Evolutionary conservation across 2,113 vertebrate species (phyloP).

Genomic region (Agapornis roseicollis): DNA sequence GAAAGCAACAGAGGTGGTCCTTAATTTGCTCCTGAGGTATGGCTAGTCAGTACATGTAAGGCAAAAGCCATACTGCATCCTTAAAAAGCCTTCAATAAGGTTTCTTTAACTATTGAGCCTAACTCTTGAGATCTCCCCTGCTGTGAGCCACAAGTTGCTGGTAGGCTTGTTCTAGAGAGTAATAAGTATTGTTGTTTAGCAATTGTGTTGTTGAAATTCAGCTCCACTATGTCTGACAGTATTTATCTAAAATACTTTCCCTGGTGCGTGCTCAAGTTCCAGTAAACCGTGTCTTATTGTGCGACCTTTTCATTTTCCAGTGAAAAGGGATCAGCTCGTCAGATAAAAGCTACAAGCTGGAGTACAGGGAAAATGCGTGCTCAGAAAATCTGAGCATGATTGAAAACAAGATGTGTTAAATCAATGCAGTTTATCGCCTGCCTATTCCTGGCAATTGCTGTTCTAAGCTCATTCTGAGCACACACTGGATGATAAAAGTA

Average conservation of each 20-base stretch:
- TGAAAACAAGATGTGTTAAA: conserved; percentile 90
- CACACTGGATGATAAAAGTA: conserved; percentile 83
- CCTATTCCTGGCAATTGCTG: conserved; percentile 85
- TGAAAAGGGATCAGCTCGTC: conserved; percentile 87
- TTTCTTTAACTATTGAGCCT: conserved; percentile 47
- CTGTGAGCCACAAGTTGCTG: conserved; percentile 74
- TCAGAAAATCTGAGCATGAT: conserved; percentile 88
- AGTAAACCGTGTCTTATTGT: conserved; percentile 89
- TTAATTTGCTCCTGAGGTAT: neutral
- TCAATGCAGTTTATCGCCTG: conserved; percentile 89
- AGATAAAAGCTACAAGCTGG: conserved; percentile 85
- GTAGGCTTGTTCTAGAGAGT: conserved; percentile 77
- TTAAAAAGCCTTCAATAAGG: conserved; percentile 33
- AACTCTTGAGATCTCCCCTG: conserved; percentile 62
- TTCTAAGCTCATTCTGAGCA: conserved; percentile 85
- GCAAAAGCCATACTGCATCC: conserved; percentile 43
- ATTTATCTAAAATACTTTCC: conserved; percentile 89
- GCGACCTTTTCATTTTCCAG: conserved; percentile 88
- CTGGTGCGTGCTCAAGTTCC: conserved; percentile 83
- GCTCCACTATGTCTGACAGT: conserved; percentile 85
- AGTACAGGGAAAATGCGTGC: conserved; percentile 86
- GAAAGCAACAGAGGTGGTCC: neutral
- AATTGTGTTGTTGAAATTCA: conserved; percentile 85
- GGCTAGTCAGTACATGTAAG: neutral
- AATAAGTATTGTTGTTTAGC: conserved; percentile 86